Base-by-base conservation (phyloP, 2,113 vertebrate genomes). In the Halcyon malimbica region DNA sequence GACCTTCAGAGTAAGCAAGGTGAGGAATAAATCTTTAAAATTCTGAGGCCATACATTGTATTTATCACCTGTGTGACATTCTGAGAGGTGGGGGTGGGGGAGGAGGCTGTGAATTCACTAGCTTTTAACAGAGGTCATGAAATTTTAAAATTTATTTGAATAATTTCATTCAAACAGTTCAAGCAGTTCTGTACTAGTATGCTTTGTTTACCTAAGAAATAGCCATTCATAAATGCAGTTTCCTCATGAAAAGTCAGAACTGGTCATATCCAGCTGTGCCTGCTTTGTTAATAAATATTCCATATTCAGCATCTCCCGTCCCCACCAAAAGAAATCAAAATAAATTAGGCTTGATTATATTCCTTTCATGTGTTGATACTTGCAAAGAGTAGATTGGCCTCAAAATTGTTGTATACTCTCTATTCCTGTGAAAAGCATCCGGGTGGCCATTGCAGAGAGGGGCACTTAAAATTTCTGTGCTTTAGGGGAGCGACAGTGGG, bases 1-100 rank as follows among this genome's bases (percentile, higher is more conserved):
- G 99, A 99, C 97, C 98, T 99, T 97, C 99, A 99, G 98, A 99
- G 98, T 94, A 99, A 99, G 98, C 99, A 99, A 99, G 99, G 99
- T 99, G 95, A 98, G 98, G 44, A 51, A 79, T 46, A 68, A 53
- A 24, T 20, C 21, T 84, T 90, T 25, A 26, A 63, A 41, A 44
- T 89, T 84, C 29, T 51, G 53, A 65, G 41, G 28, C 24, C 9
- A 2, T 41, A 28, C 31, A 50, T 63, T 91, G 16, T 51, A 23
- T 83, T 78, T 78, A 51, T 80, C 24, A 86, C 5, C 6, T 83
- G 24, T 48, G 18, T 33, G 59, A 46, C 23, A 16, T 67, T 91
- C 79, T 82, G 75, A 73, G 41, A 25, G 1, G 3, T 24, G 48
- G 29, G 25, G 31, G 5, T 76, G 23, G 11, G 33, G 23, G 14